Evolutionary conservation across 2,113 vertebrate genomes (phyloP), one percentile per base, ranked within the genome.

Genomic region (Ginglymostoma cirratum): DNA sequence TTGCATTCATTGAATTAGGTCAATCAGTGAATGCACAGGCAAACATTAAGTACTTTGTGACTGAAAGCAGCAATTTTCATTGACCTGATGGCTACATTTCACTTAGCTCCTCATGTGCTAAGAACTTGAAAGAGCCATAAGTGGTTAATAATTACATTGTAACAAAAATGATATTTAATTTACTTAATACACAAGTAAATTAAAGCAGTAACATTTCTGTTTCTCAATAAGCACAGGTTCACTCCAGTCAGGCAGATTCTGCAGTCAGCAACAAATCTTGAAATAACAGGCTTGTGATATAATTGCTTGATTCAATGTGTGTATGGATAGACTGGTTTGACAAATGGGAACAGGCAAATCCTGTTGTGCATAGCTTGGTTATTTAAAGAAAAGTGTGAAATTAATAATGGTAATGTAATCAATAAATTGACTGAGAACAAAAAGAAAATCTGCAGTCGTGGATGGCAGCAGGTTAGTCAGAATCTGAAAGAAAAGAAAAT

Each of bases 261-360:
- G 6, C 89, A 38, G 5, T 66, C n/a, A 38, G 34, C 65, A n/a
- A 34, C 89, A 66, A 38, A 61, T 92, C 89, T 92, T 92, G 55
- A 34, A 92, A 66, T 92, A 92, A n/a, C 34, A 66, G 61, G 15
- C 14, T 66, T 7, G 3, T 66, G 15, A 34, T 34, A 38, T 66
- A 92, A 92, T 92, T 92, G 55, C n/a, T 92, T 92, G 89, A 92
- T 55, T 61, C 89, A 92, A 61, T 92, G 15, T 38, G 65, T 66
- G 38, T 17, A 61, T 34, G 15, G 12, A 12, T 5, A 92, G 65
- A 92, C 55, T 66, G 30, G 38, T 66, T 92, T 87, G 15, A 92
- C 55, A 92, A 92, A 66, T 34, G 21, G 17, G 89, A 66, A 19
- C 89, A 92, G 89, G 14, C 89, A 92, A 92, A 65, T 38, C 55